phyloP scores from a whole-genome alignment of 1,140 invertebrate species.

The Sesamia nonagrioides region DNA sequence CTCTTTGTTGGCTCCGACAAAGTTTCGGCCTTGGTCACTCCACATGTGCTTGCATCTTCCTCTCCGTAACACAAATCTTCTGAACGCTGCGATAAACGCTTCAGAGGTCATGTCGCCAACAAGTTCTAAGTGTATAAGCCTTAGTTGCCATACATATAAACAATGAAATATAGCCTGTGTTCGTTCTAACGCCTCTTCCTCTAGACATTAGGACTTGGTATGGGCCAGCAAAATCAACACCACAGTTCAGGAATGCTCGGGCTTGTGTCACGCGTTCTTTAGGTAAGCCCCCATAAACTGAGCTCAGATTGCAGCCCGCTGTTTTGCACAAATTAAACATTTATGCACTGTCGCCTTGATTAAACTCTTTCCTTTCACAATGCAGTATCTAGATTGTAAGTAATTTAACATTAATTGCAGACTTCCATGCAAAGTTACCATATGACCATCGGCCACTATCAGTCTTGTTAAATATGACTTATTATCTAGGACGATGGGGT shows the following conservation, averaged over 20 bases:
- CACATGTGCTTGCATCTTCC: no score
- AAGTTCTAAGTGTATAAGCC: conserved; percentile 14
- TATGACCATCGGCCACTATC: not conserved
- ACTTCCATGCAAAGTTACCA: not conserved
- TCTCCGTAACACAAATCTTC: conserved; percentile 38
- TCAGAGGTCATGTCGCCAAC: conserved; percentile 49
- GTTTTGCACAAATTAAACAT: no score
- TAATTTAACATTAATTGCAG: no score
- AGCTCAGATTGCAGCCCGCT: not conserved
- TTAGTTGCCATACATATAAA: no score
- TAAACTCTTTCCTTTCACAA: not conserved
- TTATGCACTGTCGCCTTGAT: no score
- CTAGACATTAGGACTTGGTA: no score
- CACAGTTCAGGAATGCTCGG: not conserved
- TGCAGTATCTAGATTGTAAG: conserved; percentile 6
- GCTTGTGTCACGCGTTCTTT: not conserved
- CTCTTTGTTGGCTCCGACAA: no score
- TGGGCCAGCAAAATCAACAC: conserved; percentile 31
- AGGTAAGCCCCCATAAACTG: conserved; percentile 11
- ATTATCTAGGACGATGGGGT: no score
- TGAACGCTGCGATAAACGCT: conserved; percentile 48
- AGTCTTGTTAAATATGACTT: no score
- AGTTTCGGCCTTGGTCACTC: no score
- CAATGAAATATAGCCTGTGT: conserved; percentile 36
- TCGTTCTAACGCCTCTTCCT: conserved; percentile 17